Conservation (phyloP, 2,888 invertebrate species). For the Erpobdella octoculata region DNA sequence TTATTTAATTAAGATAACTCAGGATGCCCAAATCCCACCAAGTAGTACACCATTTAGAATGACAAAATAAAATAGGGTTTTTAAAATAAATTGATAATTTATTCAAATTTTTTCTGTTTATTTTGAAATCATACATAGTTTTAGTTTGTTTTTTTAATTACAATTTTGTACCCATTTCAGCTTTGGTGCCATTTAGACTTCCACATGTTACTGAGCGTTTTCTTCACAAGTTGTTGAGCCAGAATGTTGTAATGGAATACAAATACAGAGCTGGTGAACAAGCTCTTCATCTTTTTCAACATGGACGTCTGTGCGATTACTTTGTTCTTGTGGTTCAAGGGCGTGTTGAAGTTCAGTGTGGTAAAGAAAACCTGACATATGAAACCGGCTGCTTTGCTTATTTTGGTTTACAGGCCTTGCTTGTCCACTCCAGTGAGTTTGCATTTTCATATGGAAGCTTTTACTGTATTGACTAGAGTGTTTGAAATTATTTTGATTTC, state of each 20-base stretch:
- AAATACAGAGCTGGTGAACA: neutral
- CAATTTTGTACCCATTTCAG: too few relatives aligned
- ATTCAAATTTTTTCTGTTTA: too few relatives aligned
- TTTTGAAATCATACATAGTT: neutral
- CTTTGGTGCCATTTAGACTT: constrained; percentile 78
- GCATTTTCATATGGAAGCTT: neutral
- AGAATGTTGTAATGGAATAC: constrained; percentile 58
- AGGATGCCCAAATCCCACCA: too few relatives aligned
- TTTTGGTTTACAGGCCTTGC: constrained; percentile 79
- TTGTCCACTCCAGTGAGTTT: constrained; percentile 20
- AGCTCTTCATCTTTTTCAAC: constrained; percentile 3
- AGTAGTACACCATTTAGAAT: too few relatives aligned
- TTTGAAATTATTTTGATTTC: too few relatives aligned
- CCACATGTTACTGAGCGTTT: constrained; percentile 79
- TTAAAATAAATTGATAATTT: too few relatives aligned
- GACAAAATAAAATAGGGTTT: too few relatives aligned
- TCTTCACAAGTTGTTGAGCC: constrained; percentile 76
- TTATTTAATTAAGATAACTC: too few relatives aligned
- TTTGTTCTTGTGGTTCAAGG: constrained; percentile 49
- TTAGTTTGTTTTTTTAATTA: too few relatives aligned
- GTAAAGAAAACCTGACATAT: constrained; percentile 81
- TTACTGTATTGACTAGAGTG: too few relatives aligned
- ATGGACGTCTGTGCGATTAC: constrained; percentile 28
- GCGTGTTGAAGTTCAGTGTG: constrained; percentile 85
- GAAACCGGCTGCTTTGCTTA: constrained; percentile 94